Conservation (phyloP, 2,888 invertebrate genomes). For the Leptinotarsa juncta region DNA sequence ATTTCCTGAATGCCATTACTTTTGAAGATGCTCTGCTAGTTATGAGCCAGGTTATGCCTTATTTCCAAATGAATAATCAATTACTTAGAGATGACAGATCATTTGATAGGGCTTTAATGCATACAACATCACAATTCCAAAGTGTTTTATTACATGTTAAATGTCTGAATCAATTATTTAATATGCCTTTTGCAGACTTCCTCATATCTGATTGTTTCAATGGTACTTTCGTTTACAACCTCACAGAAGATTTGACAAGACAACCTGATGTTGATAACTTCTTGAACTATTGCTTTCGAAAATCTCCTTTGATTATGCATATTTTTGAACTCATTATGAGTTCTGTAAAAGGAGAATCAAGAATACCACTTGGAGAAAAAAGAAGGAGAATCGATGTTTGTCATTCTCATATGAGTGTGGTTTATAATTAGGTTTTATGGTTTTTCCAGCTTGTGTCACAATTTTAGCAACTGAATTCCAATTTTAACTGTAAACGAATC, state of each 20-base stretch:
- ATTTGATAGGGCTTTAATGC: constrained; percentile 71
- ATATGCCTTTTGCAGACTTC: constrained; percentile 70
- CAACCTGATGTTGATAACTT: constrained; percentile 51
- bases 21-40: constrained; percentile 72
- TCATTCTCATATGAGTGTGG: too few species aligned
- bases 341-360: constrained; percentile 25
- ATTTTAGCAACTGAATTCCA: too few species aligned
- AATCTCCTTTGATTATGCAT: constrained; percentile 31
- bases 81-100: constrained; percentile 68
- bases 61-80: constrained; percentile 71
- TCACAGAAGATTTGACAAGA: constrained; percentile 72
- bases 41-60: constrained; percentile 70
- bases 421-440: too few species aligned
- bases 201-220: constrained; percentile 75
- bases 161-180: constrained; percentile 75
- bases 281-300: constrained; percentile 45
- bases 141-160: constrained; percentile 71
- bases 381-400: background rate
- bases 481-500: too few species aligned
- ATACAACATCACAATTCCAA: constrained; percentile 76
- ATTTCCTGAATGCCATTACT: constrained; percentile 69
- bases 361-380: background rate
- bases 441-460: too few species aligned
- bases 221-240: constrained; percentile 82
- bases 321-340: constrained; percentile 33